Evolutionary conservation across 1,140 invertebrate genomes (phyloP), one percentile per base, ranked within the genome.

Genomic region (Atopsyche davidsoni): DNA sequence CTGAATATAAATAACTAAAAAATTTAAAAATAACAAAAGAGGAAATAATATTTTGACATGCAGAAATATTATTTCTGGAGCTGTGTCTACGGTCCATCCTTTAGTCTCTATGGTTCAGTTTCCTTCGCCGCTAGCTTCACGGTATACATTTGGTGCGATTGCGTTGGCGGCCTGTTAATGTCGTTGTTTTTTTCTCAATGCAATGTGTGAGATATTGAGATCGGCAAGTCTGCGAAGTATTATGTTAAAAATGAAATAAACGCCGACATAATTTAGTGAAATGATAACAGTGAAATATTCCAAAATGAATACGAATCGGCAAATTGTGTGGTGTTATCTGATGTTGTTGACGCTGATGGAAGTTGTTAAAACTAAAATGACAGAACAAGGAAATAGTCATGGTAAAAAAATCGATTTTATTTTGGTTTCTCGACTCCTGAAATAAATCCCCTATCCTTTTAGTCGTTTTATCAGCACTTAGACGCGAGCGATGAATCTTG

Each of bases 351-450:
- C 43, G 34, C 36, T 52, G 9, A 45, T 52, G 50, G 50, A 52
- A 46, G 50, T 52, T 19, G 42, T 46, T 17, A 52, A 46, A 41
- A 52, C 50, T 13, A 38, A 52, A 52, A 39, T 52, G 50, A 52
- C 50, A 52, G 50, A 39, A 38, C 50, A 52, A 45, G 50, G 50
- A 52, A 52, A 46, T 41, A 52, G 50, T 52, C 50, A 52, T 45
- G 50, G 50, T 52, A 52, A 52, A 46, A 42, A 50, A 52, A 52
- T 52, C 50, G 50, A 52, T 52, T 52, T 52, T 52, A 50, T 50
- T 50, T 50, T 50, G 39, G 47, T 50, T 39, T 43, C 40, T 42
- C 25, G 47, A 41, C 40, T 50, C 47, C 32, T 43, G 39, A 50
- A 50, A 50, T 50, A 50, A 50, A 50, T 50, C 17, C 28, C 42